Evolutionary conservation across 2,113 vertebrate species (phyloP).

Genomic region (Brachyhypopomus gauderio): DNA sequence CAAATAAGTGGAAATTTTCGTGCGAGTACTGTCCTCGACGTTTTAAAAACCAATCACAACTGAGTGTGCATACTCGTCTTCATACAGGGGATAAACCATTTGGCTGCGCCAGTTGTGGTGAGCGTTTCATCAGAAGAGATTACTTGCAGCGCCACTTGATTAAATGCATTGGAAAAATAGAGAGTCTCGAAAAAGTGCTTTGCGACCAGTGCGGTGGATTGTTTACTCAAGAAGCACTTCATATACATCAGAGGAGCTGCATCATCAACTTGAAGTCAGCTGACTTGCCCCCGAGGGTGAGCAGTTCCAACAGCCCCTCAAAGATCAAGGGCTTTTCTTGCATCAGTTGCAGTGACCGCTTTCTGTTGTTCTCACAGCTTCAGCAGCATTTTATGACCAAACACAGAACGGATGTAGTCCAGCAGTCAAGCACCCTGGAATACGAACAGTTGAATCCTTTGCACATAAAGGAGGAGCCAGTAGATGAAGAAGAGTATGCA

Average conservation of each 20-base stretch:
- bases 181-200: conserved; percentile 44
- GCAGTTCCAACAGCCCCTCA: conserved; percentile 19
- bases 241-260: conserved; percentile 62
- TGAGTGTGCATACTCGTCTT: conserved; percentile 65
- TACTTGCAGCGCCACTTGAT: conserved; percentile 70
- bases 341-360: conserved; percentile 70
- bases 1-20: conserved; percentile 59
- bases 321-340: conserved; percentile 72
- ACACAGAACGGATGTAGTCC: conserved; percentile 65
- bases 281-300: conserved; percentile 34
- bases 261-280: conserved; percentile 16
- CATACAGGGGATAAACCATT: conserved; percentile 77
- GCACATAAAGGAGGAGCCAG: conserved; percentile 67
- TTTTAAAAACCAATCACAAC: conserved; percentile 61
- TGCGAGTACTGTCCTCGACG: conserved; percentile 71
- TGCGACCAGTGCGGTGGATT: conserved; percentile 70
- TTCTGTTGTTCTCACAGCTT: conserved; percentile 77
- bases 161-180: conserved; percentile 62
- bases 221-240: conserved; percentile 55
- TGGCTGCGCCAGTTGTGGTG: conserved; percentile 69
- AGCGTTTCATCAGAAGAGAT: conserved; percentile 73
- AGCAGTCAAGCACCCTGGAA: conserved; percentile 47
- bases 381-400: conserved; percentile 74
- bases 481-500: conserved; percentile 52
- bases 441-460: conserved; percentile 60